Percentiles rank a stretch among this genome's conserved stretches.
phyloP scores from a whole-genome alignment of 2,113 vertebrate species.

The Lipotes vexillifer region DNA sequence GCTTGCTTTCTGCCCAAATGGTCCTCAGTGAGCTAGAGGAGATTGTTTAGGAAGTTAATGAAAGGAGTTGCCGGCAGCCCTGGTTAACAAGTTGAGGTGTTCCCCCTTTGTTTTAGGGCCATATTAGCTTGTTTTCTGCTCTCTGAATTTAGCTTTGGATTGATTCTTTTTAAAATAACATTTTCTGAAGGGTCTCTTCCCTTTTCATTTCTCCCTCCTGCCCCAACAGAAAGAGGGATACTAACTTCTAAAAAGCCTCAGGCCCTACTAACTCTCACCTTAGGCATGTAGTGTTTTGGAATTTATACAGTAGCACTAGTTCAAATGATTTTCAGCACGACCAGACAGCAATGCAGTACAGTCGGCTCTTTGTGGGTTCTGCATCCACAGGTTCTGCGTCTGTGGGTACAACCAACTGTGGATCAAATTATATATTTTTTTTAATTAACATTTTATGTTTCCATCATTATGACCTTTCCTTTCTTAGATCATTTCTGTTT shows the following conservation, averaged over 20 bases:
- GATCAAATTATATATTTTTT: no score
- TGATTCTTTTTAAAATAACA: neutral
- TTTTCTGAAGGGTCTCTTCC: neutral
- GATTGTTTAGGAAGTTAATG: neutral
- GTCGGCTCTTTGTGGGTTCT: neutral
- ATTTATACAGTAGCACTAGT: neutral
- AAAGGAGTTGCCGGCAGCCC: neutral
- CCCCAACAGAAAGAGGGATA: neutral
- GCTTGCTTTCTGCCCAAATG: neutral
- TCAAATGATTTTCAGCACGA: neutral
- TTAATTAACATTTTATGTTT: no score
- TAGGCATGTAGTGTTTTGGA: neutral
- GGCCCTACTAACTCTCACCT: neutral
- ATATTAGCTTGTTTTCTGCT: neutral
- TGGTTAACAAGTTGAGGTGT: neutral
- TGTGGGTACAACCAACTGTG: neutral
- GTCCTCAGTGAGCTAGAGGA: neutral
- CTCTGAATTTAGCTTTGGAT: constrained; percentile 20
- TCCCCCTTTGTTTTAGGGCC: neutral
- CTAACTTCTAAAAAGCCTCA: neutral
- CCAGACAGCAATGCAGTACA: neutral
- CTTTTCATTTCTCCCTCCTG: neutral
- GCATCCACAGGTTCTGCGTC: no score
- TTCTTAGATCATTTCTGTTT: no score
- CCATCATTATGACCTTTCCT: no score